These are phyloP conservation scores for Characodon lateralis DNA, from an alignment of 2,797 vertebrate genomes.

Conservation along the genomic window DNA sequence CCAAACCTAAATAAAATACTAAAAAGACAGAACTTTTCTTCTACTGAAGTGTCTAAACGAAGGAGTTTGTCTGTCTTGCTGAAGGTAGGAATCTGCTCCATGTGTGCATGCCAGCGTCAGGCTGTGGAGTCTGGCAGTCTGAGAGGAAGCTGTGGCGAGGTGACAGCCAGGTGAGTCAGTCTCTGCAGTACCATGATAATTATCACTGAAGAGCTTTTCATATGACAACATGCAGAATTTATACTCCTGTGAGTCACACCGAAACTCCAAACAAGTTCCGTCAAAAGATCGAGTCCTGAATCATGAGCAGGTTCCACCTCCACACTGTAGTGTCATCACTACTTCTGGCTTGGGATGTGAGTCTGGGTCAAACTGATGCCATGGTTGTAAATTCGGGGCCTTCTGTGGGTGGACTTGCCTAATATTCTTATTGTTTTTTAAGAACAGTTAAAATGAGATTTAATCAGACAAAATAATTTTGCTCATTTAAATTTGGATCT, in stretches of 20 bases:
- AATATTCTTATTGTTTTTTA: background rate
- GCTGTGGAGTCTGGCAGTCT: slow-evolving; percentile 33
- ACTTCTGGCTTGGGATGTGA: background rate
- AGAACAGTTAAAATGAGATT: background rate
- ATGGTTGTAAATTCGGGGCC: background rate
- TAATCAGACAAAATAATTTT: background rate
- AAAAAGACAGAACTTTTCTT: background rate
- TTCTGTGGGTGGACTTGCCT: too few relatives aligned
- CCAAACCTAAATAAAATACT: background rate
- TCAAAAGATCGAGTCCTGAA: background rate
- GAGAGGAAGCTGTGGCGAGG: slow-evolving; percentile 9
- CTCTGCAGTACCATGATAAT: slow-evolving; percentile 24
- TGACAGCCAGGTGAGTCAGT: slow-evolving; percentile 29
- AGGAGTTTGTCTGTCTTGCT: too few relatives aligned
- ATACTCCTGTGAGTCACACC: slow-evolving; percentile 18
- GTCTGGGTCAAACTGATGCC: background rate
- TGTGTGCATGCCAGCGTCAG: background rate
- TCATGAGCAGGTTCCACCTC: background rate
- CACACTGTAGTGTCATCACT: background rate
- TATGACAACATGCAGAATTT: slow-evolving; percentile 38
- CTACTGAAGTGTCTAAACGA: background rate
- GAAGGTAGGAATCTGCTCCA: background rate
- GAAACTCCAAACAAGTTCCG: slow-evolving; percentile 9
- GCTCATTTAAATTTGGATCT: background rate
- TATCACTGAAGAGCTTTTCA: slow-evolving; percentile 36